Conservation (phyloP, 1,140 invertebrate species). For the Caerostris extrusa region DNA sequence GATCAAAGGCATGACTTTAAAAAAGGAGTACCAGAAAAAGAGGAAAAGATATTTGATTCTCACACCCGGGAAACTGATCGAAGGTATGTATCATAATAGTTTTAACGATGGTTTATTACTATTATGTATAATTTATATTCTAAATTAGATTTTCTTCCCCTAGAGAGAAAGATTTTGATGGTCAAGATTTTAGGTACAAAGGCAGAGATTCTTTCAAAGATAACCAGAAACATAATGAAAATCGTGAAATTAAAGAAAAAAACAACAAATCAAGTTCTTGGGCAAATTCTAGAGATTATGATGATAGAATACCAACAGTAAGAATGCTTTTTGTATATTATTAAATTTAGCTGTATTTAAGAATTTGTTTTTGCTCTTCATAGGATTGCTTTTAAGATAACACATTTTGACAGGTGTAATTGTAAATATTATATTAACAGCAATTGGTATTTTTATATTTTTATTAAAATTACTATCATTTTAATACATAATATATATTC, state of each 20-base stretch:
- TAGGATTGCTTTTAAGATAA: background rate
- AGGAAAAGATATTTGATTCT: constrained; percentile 72
- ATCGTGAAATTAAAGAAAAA: constrained; percentile 62
- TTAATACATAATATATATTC: no score
- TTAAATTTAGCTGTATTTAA: background rate
- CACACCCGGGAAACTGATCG: constrained; percentile 64
- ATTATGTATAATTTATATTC: background rate
- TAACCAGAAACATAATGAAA: constrained; percentile 58
- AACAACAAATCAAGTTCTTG: constrained; percentile 66
- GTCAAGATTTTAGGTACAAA: constrained; percentile 73
- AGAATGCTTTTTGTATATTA: background rate
- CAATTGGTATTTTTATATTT: background rate
- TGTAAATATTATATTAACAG: background rate
- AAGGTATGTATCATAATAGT: constrained; percentile 20
- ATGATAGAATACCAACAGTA: constrained; percentile 76
- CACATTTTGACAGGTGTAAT: background rate
- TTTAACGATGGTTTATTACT: background rate
- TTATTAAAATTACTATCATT: no score
- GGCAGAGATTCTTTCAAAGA: constrained; percentile 73
- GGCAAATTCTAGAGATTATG: constrained; percentile 76
- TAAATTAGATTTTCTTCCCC: background rate
- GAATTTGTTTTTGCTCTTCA: background rate
- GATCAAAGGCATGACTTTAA: constrained; percentile 78
- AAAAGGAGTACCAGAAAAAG: constrained; percentile 38
- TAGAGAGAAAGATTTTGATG: constrained; percentile 76